Evolutionary conservation across 2,113 vertebrate genomes (phyloP).

Genomic region (Polyodon spathula): DNA sequence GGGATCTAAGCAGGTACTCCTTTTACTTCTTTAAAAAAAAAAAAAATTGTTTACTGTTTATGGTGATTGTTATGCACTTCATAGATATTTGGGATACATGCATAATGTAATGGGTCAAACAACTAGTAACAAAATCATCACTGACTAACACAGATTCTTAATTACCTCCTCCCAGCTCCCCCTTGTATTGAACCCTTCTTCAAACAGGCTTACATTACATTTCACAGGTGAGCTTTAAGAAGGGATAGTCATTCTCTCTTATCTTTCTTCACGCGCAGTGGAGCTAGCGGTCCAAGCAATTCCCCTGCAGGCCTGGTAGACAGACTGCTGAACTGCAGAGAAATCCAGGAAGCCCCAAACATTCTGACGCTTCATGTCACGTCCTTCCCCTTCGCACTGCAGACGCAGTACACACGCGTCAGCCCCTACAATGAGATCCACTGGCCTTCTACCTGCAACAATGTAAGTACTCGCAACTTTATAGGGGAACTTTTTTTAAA

Average conservation of each 20-base stretch:
- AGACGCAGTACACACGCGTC: constrained; percentile 86
- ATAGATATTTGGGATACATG: neutral
- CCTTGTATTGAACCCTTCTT: too few species aligned
- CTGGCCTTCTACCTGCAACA: constrained; percentile 78
- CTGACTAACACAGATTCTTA: too few species aligned
- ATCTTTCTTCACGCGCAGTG: constrained; percentile 24
- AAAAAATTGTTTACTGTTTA: neutral
- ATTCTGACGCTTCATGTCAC: constrained; percentile 90
- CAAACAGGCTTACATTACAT: too few species aligned
- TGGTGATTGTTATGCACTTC: constrained; percentile 11
- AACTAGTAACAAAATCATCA: too few species aligned
- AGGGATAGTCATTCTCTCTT: too few species aligned
- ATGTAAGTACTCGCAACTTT: constrained; percentile 54
- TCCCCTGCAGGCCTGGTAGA: constrained; percentile 72
- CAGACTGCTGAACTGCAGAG: constrained; percentile 80
- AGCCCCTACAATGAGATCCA: constrained; percentile 95
- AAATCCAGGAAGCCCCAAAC: constrained; percentile 83
- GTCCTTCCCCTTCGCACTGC: constrained; percentile 87
- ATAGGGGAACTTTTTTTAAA: too few species aligned
- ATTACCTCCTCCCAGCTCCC: too few species aligned
- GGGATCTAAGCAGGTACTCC: constrained; percentile 79
- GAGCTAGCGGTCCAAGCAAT: constrained; percentile 47
- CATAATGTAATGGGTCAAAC: too few species aligned
- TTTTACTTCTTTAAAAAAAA: neutral
- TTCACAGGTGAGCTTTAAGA: too few species aligned